Conservation (phyloP, 2,888 invertebrate genomes). For the Ormyrus labotus region DNA sequence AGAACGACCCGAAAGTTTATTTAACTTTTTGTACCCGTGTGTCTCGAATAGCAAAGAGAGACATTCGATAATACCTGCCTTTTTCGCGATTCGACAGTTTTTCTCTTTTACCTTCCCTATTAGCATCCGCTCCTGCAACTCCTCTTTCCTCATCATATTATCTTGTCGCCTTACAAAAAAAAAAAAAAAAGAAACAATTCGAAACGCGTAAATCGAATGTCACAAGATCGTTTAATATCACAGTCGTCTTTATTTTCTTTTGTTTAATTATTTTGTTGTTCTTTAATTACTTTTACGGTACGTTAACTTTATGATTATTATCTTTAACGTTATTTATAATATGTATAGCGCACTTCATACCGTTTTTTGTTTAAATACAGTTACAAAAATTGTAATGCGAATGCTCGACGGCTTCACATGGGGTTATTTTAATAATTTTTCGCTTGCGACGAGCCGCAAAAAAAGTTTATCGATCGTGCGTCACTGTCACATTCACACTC, state of each 20-base stretch:
- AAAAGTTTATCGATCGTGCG: slow-evolving; percentile 52
- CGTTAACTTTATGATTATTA: slow-evolving; percentile 71
- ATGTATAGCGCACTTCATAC: slow-evolving; percentile 70
- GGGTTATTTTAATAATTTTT: slow-evolving; percentile 50
- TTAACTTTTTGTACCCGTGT: slow-evolving; percentile 29
- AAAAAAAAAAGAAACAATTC: slow-evolving; percentile 19
- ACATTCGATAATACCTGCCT: slow-evolving; percentile 36
- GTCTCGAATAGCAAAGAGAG: slow-evolving; percentile 45
- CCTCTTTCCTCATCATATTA: slow-evolving; percentile 4
- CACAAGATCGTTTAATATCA: slow-evolving; percentile 76
- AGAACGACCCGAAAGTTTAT: slow-evolving; percentile 45
- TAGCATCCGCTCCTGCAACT: neutral
- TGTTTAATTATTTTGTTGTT: slow-evolving; percentile 57
- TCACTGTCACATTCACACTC: slow-evolving; percentile 41
- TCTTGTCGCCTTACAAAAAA: slow-evolving; percentile 20
- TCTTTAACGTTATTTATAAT: slow-evolving; percentile 70
- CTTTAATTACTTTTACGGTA: slow-evolving; percentile 69
- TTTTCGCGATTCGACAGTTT: slow-evolving; percentile 36
- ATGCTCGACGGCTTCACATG: slow-evolving; percentile 56
- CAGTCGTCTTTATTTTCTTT: slow-evolving; percentile 74
- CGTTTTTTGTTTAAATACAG: slow-evolving; percentile 50
- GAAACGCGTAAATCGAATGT: slow-evolving; percentile 71
- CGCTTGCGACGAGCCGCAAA: slow-evolving; percentile 50
- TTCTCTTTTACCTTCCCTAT: neutral
- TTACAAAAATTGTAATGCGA: slow-evolving; percentile 66